These are phyloP conservation scores for Plutella xylostella DNA, from an alignment of 2,888 invertebrate species.

Conservation along the genomic window DNA sequence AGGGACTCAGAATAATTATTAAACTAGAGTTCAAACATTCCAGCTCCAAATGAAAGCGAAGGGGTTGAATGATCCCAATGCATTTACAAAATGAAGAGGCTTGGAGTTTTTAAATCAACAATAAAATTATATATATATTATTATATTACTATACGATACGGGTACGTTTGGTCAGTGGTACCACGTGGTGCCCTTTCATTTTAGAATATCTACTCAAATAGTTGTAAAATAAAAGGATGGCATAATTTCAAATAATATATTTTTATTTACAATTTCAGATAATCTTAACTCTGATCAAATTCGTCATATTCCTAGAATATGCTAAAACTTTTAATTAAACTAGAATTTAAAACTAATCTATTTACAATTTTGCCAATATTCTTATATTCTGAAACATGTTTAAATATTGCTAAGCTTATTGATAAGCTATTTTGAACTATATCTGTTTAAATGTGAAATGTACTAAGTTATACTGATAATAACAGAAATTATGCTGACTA, in stretches of 20 bases:
- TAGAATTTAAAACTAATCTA: constrained; percentile 1
- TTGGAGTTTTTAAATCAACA: too few species aligned
- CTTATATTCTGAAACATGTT: not conserved
- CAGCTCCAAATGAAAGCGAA: too few species aligned
- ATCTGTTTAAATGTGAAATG: not conserved
- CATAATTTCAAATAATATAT: constrained; percentile 64
- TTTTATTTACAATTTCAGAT: constrained; percentile 63
- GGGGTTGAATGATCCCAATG: too few species aligned
- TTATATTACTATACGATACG: too few species aligned
- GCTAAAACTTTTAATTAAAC: constrained; percentile 1
- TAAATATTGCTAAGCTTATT: not conserved
- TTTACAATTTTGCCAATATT: constrained; percentile 1
- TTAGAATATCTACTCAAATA: too few species aligned
- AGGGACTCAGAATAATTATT: too few species aligned
- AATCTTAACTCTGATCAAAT: constrained; percentile 45
- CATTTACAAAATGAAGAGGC: too few species aligned
- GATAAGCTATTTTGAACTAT: not conserved
- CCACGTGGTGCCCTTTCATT: too few species aligned
- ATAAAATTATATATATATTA: too few species aligned
- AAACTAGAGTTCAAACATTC: too few species aligned
- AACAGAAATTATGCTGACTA: constrained; percentile 1
- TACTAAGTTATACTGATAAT: not conserved
- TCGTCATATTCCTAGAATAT: constrained; percentile 27
- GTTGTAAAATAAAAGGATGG: too few species aligned
- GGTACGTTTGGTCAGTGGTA: too few species aligned